These are phyloP conservation scores for Myotis myotis DNA, from an alignment of 2,797 vertebrate species.

Conservation along the genomic window DNA sequence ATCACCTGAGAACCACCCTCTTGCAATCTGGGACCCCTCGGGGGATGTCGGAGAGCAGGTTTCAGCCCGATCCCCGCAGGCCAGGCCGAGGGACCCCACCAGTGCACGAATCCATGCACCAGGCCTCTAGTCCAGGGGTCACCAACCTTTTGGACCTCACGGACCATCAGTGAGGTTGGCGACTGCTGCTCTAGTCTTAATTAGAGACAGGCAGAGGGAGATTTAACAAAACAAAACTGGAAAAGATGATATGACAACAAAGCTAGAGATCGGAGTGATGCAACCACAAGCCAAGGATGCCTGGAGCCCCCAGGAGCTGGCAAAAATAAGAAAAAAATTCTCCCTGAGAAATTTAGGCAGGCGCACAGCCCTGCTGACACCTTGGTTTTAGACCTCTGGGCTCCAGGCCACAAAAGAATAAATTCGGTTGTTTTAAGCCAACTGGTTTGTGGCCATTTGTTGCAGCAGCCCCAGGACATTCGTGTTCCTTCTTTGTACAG, in stretches of 20 bases:
- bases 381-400: not conserved
- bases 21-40: too few species aligned
- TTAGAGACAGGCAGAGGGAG: not conserved
- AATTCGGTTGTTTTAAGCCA: not conserved
- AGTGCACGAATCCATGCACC: too few species aligned
- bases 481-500: not conserved
- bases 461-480: not conserved
- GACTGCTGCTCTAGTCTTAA: not conserved
- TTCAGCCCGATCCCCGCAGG: too few species aligned
- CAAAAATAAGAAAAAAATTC: not conserved
- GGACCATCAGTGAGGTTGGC: too few species aligned
- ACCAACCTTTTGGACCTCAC: too few species aligned
- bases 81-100: too few species aligned
- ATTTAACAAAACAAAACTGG: not conserved
- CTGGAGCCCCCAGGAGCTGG: not conserved
- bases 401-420: not conserved
- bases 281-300: not conserved
- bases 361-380: not conserved
- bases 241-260: not conserved
- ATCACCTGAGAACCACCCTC: too few species aligned
- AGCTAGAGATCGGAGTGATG: not conserved
- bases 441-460: not conserved
- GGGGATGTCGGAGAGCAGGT: too few species aligned
- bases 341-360: not conserved
- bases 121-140: too few species aligned